Base-by-base conservation (phyloP, 2,113 vertebrate species). In the Sula dactylatra region DNA sequence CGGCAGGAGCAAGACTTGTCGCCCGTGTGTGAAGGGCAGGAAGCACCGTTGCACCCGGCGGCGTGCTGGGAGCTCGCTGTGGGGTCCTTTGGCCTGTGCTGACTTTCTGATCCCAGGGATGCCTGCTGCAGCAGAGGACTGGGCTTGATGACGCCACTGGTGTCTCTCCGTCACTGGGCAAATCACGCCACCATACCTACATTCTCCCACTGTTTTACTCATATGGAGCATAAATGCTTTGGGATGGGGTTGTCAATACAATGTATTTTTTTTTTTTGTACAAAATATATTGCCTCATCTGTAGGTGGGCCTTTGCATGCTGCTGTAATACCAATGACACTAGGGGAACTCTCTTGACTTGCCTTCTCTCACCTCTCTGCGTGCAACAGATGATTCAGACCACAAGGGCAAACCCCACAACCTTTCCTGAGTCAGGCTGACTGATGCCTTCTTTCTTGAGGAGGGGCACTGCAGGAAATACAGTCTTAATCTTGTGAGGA, bases 11-110 rank as follows among this genome's bases (percentile, higher is more conserved):
- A 16, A 32, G 49, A 3, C 7, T 42, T 8, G 0, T 38, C 9
- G 11, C 24, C 36, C 0, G 4, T 0, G 31, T 19, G 79, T 13
- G 49, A 11, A 55, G 64, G 69, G 50, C 47, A 56, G 76, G 9
- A 38, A 25, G 16, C 55, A 8, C 8, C 5, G 2, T 0, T 21
- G 50, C 16, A 4, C 27, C 56, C 4, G 0, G 3, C 0, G 1
- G 15, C 1, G 20, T 38, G 17, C 71, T 18, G 73, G 32, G 59
- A 38, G 7, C 27, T 25, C 31, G 15, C 36, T 16, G 12, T 6
- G 77, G 38, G 47, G 15, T 11, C 64, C 4, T 7, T 10, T 61
- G 67, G 47, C 18, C 42, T 74, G 24, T 6, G 27, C 4, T 44
- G 66, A 6, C 31, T 64, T 55, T 3, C 1, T 8, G 76, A 2